phyloP scores from a whole-genome alignment of 2,797 vertebrate species.

The Aphelocoma californica region DNA sequence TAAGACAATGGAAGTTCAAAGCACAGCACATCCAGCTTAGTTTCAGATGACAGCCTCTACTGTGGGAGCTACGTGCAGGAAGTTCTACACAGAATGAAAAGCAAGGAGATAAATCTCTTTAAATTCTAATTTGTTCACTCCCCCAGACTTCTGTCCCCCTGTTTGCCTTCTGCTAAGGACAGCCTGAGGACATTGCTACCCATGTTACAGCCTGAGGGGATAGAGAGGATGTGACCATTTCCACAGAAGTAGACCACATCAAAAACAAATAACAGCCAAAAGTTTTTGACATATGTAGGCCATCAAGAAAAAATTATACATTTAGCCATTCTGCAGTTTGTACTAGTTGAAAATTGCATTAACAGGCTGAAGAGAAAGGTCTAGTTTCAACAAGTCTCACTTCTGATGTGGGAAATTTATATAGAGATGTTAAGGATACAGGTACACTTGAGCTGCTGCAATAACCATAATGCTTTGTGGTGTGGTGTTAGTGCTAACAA shows the following conservation, averaged over 20 bases:
- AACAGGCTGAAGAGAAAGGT: neutral
- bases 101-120: neutral
- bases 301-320: neutral
- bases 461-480: fast-evolving
- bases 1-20: conserved; percentile 42
- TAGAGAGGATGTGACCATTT: neutral
- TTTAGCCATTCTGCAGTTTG: neutral
- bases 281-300: neutral
- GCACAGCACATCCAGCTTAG: neutral
- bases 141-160: neutral
- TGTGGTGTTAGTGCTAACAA: neutral
- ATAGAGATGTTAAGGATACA: fast-evolving
- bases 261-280: neutral
- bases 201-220: neutral
- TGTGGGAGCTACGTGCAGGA: fast-evolving
- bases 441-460: neutral
- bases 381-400: neutral
- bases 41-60: neutral
- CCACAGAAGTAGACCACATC: neutral
- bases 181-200: neutral
- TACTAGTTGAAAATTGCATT: neutral
- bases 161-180: neutral
- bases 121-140: neutral
- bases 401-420: neutral
- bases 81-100: neutral